Evolutionary conservation across 2,888 invertebrate species (phyloP).

Genomic region (Caenorhabditis imperialis): DNA sequence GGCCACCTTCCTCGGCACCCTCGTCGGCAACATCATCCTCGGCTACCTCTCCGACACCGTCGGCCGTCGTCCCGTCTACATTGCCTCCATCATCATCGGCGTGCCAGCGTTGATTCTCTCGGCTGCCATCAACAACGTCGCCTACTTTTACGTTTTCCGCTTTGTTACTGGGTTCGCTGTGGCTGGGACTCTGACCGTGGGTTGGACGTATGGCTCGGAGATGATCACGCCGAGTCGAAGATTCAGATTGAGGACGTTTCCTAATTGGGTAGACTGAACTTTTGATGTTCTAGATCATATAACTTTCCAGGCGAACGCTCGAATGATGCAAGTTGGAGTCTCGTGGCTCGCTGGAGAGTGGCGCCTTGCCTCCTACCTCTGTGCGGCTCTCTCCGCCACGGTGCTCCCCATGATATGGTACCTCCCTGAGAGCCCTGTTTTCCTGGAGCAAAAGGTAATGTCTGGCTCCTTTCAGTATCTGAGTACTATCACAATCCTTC

Average conservation of each 20-base stretch:
- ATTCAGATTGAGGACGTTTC: conserved; percentile 36
- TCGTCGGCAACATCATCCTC: conserved; percentile 30
- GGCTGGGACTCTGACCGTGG: conserved; percentile 41
- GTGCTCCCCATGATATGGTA: conserved; percentile 44
- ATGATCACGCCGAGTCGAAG: conserved; percentile 28
- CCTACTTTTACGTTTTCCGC: conserved; percentile 39
- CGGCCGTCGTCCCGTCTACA: conserved; percentile 34
- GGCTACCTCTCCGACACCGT: conserved; percentile 38
- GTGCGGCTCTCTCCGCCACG: conserved; percentile 29
- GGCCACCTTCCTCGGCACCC: conserved; percentile 31
- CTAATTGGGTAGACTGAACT: conserved; percentile 25
- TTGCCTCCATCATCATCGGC: conserved; percentile 33
- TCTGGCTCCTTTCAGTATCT: too few relatives aligned
- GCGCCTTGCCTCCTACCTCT: conserved; percentile 33
- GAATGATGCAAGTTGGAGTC: conserved; percentile 39
- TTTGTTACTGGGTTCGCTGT: conserved; percentile 38
- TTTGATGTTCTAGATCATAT: neutral
- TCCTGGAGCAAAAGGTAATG: conserved; percentile 43
- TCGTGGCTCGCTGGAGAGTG: conserved; percentile 35
- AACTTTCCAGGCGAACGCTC: conserved; percentile 35
- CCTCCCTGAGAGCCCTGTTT: conserved; percentile 44
- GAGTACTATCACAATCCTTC: neutral
- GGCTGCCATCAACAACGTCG: conserved; percentile 26
- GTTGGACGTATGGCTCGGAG: conserved; percentile 44
- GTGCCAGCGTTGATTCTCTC: conserved; percentile 33